Conservation (phyloP, 2,797 vertebrate species). For the Hippocampus kuda region DNA sequence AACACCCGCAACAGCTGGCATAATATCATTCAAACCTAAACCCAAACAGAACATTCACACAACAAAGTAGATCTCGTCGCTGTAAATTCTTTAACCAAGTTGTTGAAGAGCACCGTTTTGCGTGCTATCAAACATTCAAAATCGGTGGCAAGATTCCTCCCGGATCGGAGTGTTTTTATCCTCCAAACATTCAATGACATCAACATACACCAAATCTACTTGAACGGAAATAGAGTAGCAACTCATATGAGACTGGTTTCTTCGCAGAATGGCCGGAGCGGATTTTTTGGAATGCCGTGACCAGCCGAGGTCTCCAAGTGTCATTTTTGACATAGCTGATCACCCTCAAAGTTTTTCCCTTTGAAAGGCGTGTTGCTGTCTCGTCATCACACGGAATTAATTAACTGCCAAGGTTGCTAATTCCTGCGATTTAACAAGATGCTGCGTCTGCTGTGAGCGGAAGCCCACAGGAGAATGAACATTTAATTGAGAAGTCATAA, state of each 20-base stretch:
- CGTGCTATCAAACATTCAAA: neutral
- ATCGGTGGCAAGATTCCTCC: neutral
- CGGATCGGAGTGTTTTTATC: neutral
- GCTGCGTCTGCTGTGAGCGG: neutral
- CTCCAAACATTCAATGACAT: neutral
- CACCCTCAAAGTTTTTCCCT: slow-evolving; percentile 42
- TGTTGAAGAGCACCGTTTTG: too few relatives aligned
- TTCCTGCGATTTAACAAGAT: slow-evolving; percentile 38
- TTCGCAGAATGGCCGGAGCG: slow-evolving; percentile 41
- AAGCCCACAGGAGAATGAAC: neutral
- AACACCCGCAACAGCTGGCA: neutral
- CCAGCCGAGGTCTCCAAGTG: slow-evolving; percentile 49
- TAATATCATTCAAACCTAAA: neutral
- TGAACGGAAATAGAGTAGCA: too few relatives aligned
- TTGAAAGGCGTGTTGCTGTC: slow-evolving; percentile 44
- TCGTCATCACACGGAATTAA: slow-evolving; percentile 44
- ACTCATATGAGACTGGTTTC: slow-evolving; percentile 38
- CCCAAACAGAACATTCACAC: neutral
- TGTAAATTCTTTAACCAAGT: neutral
- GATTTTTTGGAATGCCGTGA: slow-evolving; percentile 53
- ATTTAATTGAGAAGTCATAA: neutral
- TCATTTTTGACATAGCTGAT: slow-evolving; percentile 55
- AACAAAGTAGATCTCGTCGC: neutral
- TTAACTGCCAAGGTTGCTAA: slow-evolving; percentile 37
- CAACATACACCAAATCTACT: too few relatives aligned